Evolutionary conservation across 1,140 invertebrate species (phyloP), one percentile per base, ranked within the genome.

Genomic region (Papilio polyxenes): DNA sequence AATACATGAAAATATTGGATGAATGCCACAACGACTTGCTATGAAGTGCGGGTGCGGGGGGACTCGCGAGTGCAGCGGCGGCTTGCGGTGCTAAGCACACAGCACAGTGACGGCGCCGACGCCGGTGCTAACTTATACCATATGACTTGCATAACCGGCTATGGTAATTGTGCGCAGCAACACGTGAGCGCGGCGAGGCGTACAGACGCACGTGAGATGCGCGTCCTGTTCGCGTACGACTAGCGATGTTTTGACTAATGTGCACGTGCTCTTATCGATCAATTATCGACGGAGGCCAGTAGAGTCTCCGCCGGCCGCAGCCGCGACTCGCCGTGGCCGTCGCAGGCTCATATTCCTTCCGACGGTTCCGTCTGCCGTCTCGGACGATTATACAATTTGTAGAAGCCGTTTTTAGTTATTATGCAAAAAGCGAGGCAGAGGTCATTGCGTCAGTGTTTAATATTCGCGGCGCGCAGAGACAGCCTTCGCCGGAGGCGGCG

Each of bases 401-500:
- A 56, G 80, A 80, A 84, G 84, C 81, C 82, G 81, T 85, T 83
- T 85, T 83, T 82, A 23, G 53, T 59, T 79, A 59, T 82, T 81
- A 84, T 82, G 82, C 82, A 84, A 82, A 87, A 87, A 87, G 78
- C 78, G 78, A 65, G 78, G 31, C 85, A 81, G 85, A 88, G 88
- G 85, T 87, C 87, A 87, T 89, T 88, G 86, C 89, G 88, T 90
- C 87, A 91, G 81, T 83, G 79, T 88, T 88, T 90, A 86, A 85
- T 84, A 91, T 89, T 90, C 89, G 80, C 82, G 82, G 76, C 86
- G 85, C 84, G 83, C 17, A 75, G 82, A 84, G 79, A 82, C 84
- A 88, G 85, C 87, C 86, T 89, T 90, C 87, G 83, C 48, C 82
- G 77, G 74, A 37, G 49, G 44, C 78, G 40, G 56, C 17, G 56